Percentiles rank a stretch among this genome's conserved stretches.
Conservation (phyloP, 1,140 invertebrate species). For the Notospermus geniculatus region DNA sequence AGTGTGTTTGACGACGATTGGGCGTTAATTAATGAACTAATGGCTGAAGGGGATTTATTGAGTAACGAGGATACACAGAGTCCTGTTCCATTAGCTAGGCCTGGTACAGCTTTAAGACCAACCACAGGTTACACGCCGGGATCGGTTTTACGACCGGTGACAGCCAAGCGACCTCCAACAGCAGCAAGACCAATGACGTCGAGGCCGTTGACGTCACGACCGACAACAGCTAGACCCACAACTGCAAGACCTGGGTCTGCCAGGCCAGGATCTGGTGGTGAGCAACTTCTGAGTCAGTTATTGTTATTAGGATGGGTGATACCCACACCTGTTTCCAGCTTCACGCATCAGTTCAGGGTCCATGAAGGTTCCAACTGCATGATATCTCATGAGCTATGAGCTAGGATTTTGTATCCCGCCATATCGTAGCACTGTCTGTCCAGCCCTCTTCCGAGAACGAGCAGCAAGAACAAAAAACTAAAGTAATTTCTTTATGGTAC, state of each 20-base stretch:
- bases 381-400: not conserved
- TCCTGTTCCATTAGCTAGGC: not conserved
- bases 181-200: slow-evolving; percentile 15
- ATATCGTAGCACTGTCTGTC: not conserved
- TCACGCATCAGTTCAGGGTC: not conserved
- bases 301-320: no score
- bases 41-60: slow-evolving; percentile 23
- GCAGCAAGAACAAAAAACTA: no score
- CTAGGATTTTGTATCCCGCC: not conserved
- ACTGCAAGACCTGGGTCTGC: slow-evolving; percentile 14
- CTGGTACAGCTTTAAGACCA: slow-evolving; percentile 13
- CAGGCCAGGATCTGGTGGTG: slow-evolving; percentile 22
- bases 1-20: slow-evolving; percentile 52
- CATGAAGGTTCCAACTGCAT: not conserved
- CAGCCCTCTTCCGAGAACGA: not conserved
- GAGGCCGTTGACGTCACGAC: slow-evolving; percentile 26
- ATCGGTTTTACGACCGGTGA: slow-evolving; percentile 40
- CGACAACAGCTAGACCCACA: slow-evolving; percentile 28
- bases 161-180: slow-evolving; percentile 40
- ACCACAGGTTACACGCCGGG: slow-evolving; percentile 40
- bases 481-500: no score
- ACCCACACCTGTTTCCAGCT: no score
- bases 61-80: not conserved
- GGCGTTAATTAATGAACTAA: slow-evolving; percentile 52
- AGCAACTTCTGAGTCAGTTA: no score